These are phyloP conservation scores for Papilio protenor DNA, from an alignment of 2,888 invertebrate genomes.

Conservation along the genomic window DNA sequence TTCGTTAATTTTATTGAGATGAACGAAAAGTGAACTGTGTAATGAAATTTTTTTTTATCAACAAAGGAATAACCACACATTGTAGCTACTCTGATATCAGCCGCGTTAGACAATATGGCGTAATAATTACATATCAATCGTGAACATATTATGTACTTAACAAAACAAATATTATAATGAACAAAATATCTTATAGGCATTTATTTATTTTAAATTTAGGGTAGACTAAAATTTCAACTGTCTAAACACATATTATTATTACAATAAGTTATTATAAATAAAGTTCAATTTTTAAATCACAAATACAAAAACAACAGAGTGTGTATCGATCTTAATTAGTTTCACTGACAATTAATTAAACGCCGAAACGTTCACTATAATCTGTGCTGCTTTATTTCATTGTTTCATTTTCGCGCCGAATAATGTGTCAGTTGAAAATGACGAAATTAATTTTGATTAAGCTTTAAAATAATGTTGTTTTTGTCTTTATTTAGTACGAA, in stretches of 20 bases:
- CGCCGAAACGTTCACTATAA: slow-evolving; percentile 1
- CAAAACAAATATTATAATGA: background rate
- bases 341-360: background rate
- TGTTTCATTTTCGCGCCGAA: slow-evolving; percentile 15
- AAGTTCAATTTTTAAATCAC: background rate
- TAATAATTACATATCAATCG: slow-evolving; percentile 26
- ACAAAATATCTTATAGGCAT: background rate
- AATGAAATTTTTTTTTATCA: too few relatives aligned
- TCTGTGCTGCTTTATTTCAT: slow-evolving; percentile 10
- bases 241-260: too few relatives aligned
- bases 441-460: background rate
- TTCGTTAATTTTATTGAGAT: too few relatives aligned
- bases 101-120: slow-evolving; percentile 25
- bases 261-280: too few relatives aligned
- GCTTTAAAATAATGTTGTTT: background rate
- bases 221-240: background rate
- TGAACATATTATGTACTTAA: background rate
- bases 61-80: background rate
- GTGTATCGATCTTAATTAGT: slow-evolving; percentile 4
- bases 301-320: background rate
- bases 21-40: too few relatives aligned
- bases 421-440: slow-evolving; percentile 1
- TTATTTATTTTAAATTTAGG: background rate
- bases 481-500: background rate
- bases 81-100: background rate